phyloP scores from a whole-genome alignment of 2,113 vertebrate genomes.

The human region GRCh38 chrX:123207001-123207500 shows the following conservation, averaged over 20 bases:
- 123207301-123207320: neutral
- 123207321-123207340: slow-evolving; percentile 13
- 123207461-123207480: neutral
- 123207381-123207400: slow-evolving; percentile 24
- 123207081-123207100: slow-evolving; percentile 45
- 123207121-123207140: neutral
- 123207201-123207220: neutral
- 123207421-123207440: slow-evolving; percentile 19
- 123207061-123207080: slow-evolving; percentile 6
- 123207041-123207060: slow-evolving; percentile 34
- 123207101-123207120: slow-evolving; percentile 8
- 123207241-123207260: neutral
- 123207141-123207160: slow-evolving; percentile 3
- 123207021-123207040: slow-evolving; percentile 12
- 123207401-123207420: neutral
- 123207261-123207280: neutral
- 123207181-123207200: neutral
- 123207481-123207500: slow-evolving; percentile 1
- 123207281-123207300: neutral
- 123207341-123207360: slow-evolving; percentile 28
- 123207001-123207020: slow-evolving; percentile 55
- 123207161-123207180: neutral
- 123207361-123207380: neutral
- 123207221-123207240: neutral
- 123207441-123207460: neutral